A percentile compares a stretch with the other conserved stretches of the same genome.
Evolutionary conservation across 2,113 vertebrate genomes (phyloP).

Genomic region (Puntigrus tetrazona): DNA sequence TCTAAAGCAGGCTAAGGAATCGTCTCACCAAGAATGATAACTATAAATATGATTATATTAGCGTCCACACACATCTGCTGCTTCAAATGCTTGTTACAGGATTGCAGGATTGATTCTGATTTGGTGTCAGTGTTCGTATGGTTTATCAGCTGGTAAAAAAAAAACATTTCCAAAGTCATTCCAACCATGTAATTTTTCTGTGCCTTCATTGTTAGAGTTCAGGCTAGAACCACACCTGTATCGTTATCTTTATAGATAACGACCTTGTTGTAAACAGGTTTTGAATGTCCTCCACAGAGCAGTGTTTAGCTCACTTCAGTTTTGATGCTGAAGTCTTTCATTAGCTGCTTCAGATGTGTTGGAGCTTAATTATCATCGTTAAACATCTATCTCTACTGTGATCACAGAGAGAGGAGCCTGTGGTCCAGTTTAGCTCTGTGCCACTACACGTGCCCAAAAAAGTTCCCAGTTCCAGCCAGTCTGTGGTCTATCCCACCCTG

Average conservation of each 20-base stretch:
- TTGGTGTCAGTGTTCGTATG: too few species aligned
- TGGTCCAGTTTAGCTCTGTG: conserved; percentile 86
- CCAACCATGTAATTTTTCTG: too few species aligned
- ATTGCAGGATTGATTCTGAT: too few species aligned
- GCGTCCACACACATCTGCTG: too few species aligned
- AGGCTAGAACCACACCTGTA: too few species aligned
- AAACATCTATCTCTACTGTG: neutral
- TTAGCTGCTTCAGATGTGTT: neutral
- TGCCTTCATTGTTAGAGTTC: too few species aligned
- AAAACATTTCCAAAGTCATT: too few species aligned
- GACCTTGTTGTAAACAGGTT: too few species aligned
- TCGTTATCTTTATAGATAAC: too few species aligned
- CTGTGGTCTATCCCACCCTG: conserved; percentile 84
- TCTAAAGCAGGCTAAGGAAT: neutral
- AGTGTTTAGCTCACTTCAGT: neutral
- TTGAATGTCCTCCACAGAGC: neutral
- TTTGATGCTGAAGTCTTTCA: neutral
- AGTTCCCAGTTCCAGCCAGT: conserved; percentile 78
- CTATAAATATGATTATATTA: too few species aligned
- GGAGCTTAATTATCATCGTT: neutral
- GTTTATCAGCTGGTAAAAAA: too few species aligned
- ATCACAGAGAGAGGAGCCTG: conserved; percentile 84
- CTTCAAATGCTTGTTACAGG: neutral
- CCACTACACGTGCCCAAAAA: conserved; percentile 83
- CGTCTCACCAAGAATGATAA: too few species aligned